phyloP scores from a whole-genome alignment of 1,140 invertebrate genomes.

The Olivierus martensii region DNA sequence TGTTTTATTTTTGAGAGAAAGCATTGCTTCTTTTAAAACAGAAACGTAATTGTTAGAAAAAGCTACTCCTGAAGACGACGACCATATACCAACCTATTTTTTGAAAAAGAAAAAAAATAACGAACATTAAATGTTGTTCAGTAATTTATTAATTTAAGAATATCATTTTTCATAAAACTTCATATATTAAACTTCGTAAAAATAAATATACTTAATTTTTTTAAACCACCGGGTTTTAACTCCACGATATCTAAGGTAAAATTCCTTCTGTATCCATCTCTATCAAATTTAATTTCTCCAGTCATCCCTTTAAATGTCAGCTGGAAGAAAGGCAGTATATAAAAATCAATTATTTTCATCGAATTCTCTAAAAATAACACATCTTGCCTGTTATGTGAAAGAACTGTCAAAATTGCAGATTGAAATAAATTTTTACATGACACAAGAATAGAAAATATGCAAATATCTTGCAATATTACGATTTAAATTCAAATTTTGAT shows the following conservation, averaged over 20 bases:
- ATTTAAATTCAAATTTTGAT: no score
- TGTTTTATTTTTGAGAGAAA: slow-evolving; percentile 81
- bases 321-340: slow-evolving; percentile 34
- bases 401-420: background rate
- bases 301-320: slow-evolving; percentile 80
- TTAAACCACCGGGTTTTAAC: slow-evolving; percentile 42
- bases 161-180: no score
- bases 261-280: slow-evolving; percentile 77
- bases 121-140: no score
- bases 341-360: no score
- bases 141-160: no score
- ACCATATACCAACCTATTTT: slow-evolving; percentile 74
- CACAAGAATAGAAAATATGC: no score
- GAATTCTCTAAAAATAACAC: no score
- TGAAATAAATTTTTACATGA: background rate
- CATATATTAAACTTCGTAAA: background rate
- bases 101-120: no score
- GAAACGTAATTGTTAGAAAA: slow-evolving; percentile 75
- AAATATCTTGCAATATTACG: no score
- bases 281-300: slow-evolving; percentile 83
- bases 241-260: slow-evolving; percentile 81
- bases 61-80: slow-evolving; percentile 71
- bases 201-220: slow-evolving; percentile 31
- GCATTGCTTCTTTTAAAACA: slow-evolving; percentile 63
- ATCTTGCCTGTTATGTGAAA: no score